phyloP scores from a whole-genome alignment of 1,140 invertebrate species.

The Trachymyrmex septentrionalis region DNA sequence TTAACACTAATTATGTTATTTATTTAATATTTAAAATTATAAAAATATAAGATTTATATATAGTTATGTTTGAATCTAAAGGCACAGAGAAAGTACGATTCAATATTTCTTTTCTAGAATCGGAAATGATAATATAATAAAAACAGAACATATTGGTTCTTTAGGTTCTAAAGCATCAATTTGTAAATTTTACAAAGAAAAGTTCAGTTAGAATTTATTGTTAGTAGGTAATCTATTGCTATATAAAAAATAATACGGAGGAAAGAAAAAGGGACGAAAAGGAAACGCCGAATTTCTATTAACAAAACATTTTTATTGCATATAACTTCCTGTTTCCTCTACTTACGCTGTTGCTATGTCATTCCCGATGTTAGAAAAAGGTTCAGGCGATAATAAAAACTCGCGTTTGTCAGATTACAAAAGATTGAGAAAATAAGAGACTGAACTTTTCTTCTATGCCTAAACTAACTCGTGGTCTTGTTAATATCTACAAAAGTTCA shows the following conservation, averaged over 20 bases:
- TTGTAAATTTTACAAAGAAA: slow-evolving; percentile 1
- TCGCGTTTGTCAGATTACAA: slow-evolving; percentile 43
- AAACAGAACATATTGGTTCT: slow-evolving; percentile 15
- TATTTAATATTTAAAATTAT: background rate
- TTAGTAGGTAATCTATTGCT: background rate
- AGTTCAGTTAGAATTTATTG: slow-evolving; percentile 27
- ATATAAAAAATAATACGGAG: background rate
- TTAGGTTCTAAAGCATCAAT: slow-evolving; percentile 36
- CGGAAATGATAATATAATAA: background rate
- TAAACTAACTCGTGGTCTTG: slow-evolving; percentile 35
- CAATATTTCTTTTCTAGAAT: background rate
- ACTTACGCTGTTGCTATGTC: slow-evolving; percentile 21
- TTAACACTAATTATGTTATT: background rate
- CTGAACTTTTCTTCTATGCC: slow-evolving; percentile 63
- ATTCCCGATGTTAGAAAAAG: slow-evolving; percentile 29
- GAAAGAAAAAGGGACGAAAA: background rate
- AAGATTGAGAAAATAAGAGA: slow-evolving; percentile 60
- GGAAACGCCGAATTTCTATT: slow-evolving; percentile 40
- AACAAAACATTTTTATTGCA: slow-evolving; percentile 70
- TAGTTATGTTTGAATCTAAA: background rate
- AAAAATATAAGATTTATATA: background rate
- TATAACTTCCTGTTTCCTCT: slow-evolving; percentile 54
- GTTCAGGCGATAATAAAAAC: slow-evolving; percentile 50
- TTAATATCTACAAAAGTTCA: slow-evolving; percentile 42
- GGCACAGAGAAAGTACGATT: background rate